Conservation (phyloP, 2,888 invertebrate genomes). For the Hirtodrosophila alboralis region DNA sequence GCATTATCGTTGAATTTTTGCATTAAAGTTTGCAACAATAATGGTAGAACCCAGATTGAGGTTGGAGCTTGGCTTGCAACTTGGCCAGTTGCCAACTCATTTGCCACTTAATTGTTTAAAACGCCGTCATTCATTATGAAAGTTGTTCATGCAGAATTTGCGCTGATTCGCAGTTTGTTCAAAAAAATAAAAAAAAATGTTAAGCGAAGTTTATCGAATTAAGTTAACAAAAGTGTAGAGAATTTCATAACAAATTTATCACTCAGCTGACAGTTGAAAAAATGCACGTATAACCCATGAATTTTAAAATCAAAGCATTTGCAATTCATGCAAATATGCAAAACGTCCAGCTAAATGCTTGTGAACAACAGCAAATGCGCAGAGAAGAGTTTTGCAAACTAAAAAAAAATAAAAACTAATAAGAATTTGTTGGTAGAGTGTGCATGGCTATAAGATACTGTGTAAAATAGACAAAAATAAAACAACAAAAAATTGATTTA, state of each 20-base stretch:
- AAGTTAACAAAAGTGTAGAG: constrained; percentile 7
- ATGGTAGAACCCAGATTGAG: neutral
- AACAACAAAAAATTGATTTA: too few species aligned
- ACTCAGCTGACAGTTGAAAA: constrained; percentile 29
- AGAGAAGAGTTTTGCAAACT: too few species aligned
- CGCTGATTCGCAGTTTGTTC: constrained; percentile 2
- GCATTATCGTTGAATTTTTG: neutral
- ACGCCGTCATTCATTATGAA: constrained; percentile 38
- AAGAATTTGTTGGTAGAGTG: too few species aligned
- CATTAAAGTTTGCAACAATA: constrained; percentile 18
- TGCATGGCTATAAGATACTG: too few species aligned
- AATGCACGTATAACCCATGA: constrained; percentile 26
- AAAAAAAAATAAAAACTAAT: too few species aligned
- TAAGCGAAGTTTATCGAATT: constrained; percentile 52
- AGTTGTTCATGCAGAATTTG: constrained; percentile 18
- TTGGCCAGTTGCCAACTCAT: constrained; percentile 42
- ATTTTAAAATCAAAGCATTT: constrained; percentile 30
- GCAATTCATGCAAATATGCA: constrained; percentile 36
- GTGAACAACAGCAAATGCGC: constrained; percentile 1
- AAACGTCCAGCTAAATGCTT: constrained; percentile 7
- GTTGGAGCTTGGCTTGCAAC: neutral
- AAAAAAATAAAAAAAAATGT: constrained; percentile 7
- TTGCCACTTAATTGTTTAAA: constrained; percentile 45
- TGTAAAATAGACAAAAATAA: too few species aligned
- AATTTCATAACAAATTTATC: constrained; percentile 21